These are phyloP conservation scores for Paguma larvata DNA, from an alignment of 2,797 vertebrate species.

Conservation along the genomic window DNA sequence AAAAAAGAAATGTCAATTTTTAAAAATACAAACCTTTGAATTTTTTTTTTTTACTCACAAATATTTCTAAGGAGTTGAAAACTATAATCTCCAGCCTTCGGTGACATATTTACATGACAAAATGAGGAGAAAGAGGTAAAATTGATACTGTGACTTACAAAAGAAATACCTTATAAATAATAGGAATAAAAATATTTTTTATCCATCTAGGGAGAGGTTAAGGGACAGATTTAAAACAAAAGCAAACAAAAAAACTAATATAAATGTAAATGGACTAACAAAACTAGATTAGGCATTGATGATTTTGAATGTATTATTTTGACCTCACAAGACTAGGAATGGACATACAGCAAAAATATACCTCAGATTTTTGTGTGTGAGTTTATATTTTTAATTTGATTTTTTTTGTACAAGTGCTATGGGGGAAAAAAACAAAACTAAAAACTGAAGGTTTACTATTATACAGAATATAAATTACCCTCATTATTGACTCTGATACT, in stretches of 20 bases:
- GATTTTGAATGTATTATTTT: neutral
- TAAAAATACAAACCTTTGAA: neutral
- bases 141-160: neutral
- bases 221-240: neutral
- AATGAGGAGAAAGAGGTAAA: neutral
- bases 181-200: neutral
- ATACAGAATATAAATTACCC: neutral
- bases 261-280: neutral
- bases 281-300: neutral
- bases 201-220: neutral
- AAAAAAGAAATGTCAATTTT: neutral
- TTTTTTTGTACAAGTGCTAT: neutral
- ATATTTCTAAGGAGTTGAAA: neutral
- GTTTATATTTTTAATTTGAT: neutral
- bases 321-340: neutral
- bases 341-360: neutral
- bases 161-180: neutral
- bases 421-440: neutral
- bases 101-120: neutral
- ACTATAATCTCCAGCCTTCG: neutral
- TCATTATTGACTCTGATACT: neutral
- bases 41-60: neutral
- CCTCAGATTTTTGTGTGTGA: neutral
- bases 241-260: neutral
- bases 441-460: neutral